A percentile compares a stretch with the other conserved stretches of the same genome.
Conservation (phyloP, 2,797 vertebrate species). For the Hypotaenidia philippensis region DNA sequence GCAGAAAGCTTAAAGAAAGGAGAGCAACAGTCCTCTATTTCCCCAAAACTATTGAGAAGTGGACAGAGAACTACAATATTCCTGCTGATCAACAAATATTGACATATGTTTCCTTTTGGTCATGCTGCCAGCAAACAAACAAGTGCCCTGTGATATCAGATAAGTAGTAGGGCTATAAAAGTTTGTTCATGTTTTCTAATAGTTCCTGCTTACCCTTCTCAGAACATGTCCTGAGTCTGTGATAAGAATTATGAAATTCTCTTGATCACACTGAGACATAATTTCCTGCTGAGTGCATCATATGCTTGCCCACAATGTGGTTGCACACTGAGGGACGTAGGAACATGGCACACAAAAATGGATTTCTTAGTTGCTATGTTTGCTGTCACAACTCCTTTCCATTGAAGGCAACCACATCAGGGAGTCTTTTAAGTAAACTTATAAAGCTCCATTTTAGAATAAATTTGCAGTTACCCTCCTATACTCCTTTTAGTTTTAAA, state of each 20-base stretch:
- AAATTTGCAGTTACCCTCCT: neutral
- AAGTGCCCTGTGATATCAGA: neutral
- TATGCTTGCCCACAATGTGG: neutral
- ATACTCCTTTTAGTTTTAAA: neutral
- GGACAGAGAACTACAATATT: neutral
- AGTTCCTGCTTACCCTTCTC: neutral
- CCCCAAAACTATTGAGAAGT: neutral
- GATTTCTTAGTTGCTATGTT: neutral
- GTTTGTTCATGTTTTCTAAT: neutral
- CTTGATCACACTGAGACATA: neutral
- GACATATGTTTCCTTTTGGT: neutral
- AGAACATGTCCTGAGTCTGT: neutral
- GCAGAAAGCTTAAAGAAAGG: neutral
- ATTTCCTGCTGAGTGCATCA: neutral
- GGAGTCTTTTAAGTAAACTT: neutral
- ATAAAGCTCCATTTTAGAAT: neutral
- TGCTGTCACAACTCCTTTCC: neutral
- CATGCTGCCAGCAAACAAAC: neutral
- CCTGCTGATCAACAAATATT: neutral
- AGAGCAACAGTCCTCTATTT: neutral
- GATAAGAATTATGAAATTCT: neutral
- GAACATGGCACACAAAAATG: neutral
- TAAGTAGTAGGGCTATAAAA: neutral
- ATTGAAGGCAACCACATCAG: neutral
- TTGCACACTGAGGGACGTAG: accelerated